These are phyloP conservation scores for Scylla paramamosain DNA, from an alignment of 1,140 invertebrate genomes.

Conservation along the genomic window DNA sequence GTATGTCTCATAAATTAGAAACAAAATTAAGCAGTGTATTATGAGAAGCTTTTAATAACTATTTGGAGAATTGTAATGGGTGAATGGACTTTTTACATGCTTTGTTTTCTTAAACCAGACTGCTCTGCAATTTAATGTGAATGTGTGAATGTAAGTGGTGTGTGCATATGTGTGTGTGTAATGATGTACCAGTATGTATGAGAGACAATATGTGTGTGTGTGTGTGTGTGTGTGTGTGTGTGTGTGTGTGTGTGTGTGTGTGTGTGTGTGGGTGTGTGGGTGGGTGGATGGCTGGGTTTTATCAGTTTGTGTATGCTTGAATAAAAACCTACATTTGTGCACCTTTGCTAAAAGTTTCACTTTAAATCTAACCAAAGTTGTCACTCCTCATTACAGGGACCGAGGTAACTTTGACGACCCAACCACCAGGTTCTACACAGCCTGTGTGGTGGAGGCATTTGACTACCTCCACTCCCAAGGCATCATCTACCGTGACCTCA, in stretches of 20 bases:
- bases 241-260: too few relatives aligned
- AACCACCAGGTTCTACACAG: conserved; percentile 92
- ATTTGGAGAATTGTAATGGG: neutral
- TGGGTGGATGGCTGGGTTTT: too few relatives aligned
- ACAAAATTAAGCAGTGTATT: neutral
- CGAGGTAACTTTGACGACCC: conserved; percentile 90
- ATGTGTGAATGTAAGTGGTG: neutral
- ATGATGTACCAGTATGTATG: too few relatives aligned
- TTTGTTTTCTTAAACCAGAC: neutral
- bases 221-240: too few relatives aligned
- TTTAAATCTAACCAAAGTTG: too few relatives aligned
- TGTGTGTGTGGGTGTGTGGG: too few relatives aligned
- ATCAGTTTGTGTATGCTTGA: too few relatives aligned
- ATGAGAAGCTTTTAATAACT: neutral
- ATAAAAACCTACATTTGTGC: too few relatives aligned
- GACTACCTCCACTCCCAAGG: conserved; percentile 92
- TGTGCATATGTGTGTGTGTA: too few relatives aligned
- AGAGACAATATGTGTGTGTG: too few relatives aligned
- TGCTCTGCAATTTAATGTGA: neutral
- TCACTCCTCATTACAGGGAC: conserved; percentile 80
- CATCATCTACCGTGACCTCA: conserved; percentile 96
- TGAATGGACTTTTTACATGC: neutral
- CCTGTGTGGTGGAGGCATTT: conserved; percentile 95
- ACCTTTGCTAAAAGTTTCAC: too few relatives aligned
- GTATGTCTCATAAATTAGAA: neutral